Evolutionary conservation across 2,113 vertebrate genomes (phyloP).

Genomic region (Amphiprion percula): DNA sequence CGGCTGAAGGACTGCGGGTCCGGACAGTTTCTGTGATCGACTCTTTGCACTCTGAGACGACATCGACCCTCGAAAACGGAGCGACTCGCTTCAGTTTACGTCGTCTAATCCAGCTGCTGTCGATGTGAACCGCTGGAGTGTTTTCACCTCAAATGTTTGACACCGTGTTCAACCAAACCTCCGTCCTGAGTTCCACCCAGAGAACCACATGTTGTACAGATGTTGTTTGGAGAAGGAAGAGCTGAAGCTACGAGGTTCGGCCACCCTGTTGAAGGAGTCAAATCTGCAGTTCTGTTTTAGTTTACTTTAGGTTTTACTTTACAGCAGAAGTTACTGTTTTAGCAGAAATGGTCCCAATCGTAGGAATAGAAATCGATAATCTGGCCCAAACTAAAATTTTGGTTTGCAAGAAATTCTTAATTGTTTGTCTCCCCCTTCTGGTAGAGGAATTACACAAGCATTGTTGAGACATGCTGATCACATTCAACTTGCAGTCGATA

Average conservation of each 20-base stretch:
- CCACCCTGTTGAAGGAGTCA: conserved; percentile 6
- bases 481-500: too few species aligned
- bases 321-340: too few species aligned
- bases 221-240: background rate
- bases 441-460: too few species aligned
- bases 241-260: background rate
- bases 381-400: too few species aligned
- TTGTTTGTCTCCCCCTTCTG: too few species aligned
- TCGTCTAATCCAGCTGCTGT: conserved; percentile 17
- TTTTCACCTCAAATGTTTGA: conserved; percentile 18
- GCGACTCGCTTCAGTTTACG: background rate
- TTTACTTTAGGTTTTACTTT: background rate
- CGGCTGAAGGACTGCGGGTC: conserved; percentile 10
- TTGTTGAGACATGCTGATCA: too few species aligned
- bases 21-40: conserved; percentile 9
- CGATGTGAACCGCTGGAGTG: conserved; percentile 23
- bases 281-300: background rate
- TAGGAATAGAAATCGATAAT: too few species aligned
- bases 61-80: background rate
- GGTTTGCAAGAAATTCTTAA: too few species aligned
- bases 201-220: background rate
- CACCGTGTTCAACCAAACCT: conserved; percentile 25
- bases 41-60: conserved; percentile 45
- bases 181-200: background rate
- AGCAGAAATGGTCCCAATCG: background rate